These are phyloP conservation scores for Choloepus hoffmanni DNA, from an alignment of 2,113 vertebrate genomes.

Conservation along the genomic window DNA sequence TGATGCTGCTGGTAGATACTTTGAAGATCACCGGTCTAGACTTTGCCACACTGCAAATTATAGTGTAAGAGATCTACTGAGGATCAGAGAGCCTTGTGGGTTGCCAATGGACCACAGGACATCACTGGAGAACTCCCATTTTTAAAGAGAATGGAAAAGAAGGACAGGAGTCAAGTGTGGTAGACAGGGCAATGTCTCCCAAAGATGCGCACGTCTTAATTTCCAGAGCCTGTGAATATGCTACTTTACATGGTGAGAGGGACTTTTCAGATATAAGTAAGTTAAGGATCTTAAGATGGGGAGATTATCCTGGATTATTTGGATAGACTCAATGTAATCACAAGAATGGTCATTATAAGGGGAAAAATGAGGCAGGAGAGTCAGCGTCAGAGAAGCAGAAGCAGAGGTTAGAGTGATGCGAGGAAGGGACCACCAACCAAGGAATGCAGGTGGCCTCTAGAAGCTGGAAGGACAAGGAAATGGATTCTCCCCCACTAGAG, in stretches of 20 bases:
- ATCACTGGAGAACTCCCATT: neutral
- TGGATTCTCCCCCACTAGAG: neutral
- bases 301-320: neutral
- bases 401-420: too few species aligned
- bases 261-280: neutral
- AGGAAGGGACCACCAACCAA: neutral
- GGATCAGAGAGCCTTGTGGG: neutral
- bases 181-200: neutral
- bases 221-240: neutral
- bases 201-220: neutral
- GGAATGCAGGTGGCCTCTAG: neutral
- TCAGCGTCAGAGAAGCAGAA: neutral
- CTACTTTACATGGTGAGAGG: neutral
- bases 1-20: neutral
- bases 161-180: neutral
- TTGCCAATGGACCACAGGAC: neutral
- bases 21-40: neutral
- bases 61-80: neutral
- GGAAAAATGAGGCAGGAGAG: neutral
- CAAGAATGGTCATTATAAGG: neutral
- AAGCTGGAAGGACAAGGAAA: neutral
- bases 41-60: neutral
- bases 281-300: neutral
- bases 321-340: neutral
- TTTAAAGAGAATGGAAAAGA: neutral